Percentiles rank a stretch among this genome's conserved stretches.
Evolutionary conservation across 1,140 invertebrate species (phyloP).

Genomic region (Drosophila ambigua): DNA sequence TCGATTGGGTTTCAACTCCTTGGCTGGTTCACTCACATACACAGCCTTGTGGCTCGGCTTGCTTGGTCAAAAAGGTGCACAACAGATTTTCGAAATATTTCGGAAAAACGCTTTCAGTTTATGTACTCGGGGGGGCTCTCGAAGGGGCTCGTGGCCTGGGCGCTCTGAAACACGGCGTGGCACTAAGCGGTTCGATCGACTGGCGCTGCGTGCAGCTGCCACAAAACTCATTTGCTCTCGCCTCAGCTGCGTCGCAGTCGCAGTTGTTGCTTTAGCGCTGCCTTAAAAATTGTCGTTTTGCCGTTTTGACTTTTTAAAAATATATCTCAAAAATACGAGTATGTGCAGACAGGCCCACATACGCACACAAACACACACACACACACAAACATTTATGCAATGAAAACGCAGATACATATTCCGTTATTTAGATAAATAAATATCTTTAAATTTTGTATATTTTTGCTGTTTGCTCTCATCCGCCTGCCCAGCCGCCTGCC

Average conservation of each 20-base stretch:
- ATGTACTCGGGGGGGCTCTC: conserved; percentile 7
- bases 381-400: too few relatives aligned
- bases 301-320: conserved; percentile 82
- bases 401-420: conserved; percentile 36
- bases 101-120: conserved; percentile 2
- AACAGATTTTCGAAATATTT: conserved; percentile 16
- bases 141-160: conserved; percentile 60
- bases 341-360: conserved; percentile 38
- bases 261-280: conserved; percentile 58
- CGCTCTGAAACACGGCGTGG: conserved; percentile 75
- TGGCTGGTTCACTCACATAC: conserved; percentile 58
- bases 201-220: conserved; percentile 55
- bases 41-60: conserved; percentile 14
- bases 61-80: background rate
- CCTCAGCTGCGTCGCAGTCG: conserved; percentile 7
- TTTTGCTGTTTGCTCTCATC: conserved; percentile 7
- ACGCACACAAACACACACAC: conserved; percentile 1
- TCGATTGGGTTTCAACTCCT: too few relatives aligned
- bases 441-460: conserved; percentile 34
- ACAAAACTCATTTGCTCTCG: conserved; percentile 19
- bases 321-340: conserved; percentile 58
- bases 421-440: conserved; percentile 43
- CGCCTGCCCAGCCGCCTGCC: conserved; percentile 8
- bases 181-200: conserved; percentile 60
- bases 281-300: conserved; percentile 41